A percentile compares a stretch with the other conserved stretches of the same genome.
These are phyloP conservation scores for Luffia ferchaultella DNA, from an alignment of 2,888 invertebrate genomes.

Conservation along the genomic window DNA sequence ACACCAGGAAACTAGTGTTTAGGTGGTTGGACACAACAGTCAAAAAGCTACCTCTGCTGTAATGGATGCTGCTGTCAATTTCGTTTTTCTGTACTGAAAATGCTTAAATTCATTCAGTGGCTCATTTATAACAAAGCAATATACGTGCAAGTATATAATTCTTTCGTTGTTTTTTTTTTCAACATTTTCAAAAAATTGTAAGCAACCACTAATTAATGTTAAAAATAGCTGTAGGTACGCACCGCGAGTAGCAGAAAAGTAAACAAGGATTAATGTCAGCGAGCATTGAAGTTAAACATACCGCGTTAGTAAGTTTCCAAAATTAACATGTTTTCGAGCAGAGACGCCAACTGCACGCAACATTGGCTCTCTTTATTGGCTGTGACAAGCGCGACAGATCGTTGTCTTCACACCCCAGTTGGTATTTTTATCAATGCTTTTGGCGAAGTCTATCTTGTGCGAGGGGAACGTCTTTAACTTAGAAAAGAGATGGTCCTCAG, in stretches of 20 bases:
- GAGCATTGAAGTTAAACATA: not conserved
- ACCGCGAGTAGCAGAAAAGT: not conserved
- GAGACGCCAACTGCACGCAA: conserved; percentile 54
- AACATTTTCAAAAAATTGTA: not conserved
- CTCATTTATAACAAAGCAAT: too few relatives aligned
- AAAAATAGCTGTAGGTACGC: not conserved
- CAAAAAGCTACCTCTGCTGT: too few relatives aligned
- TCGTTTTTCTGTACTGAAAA: too few relatives aligned
- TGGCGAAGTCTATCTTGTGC: conserved; percentile 29
- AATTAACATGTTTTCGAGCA: conserved; percentile 43
- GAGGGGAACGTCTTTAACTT: not conserved
- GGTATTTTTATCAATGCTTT: conserved; percentile 40
- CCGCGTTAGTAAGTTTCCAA: conserved; percentile 25
- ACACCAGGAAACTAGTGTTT: too few relatives aligned
- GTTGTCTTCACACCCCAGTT: conserved; percentile 20
- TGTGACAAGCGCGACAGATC: conserved; percentile 44
- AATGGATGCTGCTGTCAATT: too few relatives aligned
- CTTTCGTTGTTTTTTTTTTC: too few relatives aligned
- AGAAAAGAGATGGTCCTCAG: too few relatives aligned
- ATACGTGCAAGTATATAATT: too few relatives aligned
- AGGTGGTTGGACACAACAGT: too few relatives aligned
- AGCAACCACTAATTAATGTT: not conserved
- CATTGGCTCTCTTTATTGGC: conserved; percentile 57
- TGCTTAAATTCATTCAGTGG: too few relatives aligned
- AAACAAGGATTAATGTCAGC: not conserved